phyloP scores from a whole-genome alignment of 2,888 invertebrate genomes.

The Troides aeacus region DNA sequence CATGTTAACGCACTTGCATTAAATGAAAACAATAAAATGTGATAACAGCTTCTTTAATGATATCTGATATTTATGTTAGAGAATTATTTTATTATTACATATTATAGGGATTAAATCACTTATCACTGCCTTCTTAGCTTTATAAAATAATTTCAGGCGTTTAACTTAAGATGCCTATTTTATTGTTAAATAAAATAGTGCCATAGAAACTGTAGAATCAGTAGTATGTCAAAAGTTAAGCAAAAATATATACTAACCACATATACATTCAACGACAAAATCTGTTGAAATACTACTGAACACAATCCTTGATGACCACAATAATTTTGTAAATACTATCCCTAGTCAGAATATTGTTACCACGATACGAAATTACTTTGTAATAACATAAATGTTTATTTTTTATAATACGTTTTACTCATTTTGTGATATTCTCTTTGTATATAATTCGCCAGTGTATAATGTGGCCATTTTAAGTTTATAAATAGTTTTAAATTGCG shows the following conservation, averaged over 20 bases:
- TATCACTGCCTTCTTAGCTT: constrained; percentile 46
- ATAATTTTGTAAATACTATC: constrained; percentile 43
- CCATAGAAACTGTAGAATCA: constrained; percentile 51
- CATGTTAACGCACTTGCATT: constrained; percentile 37
- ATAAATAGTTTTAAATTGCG: constrained; percentile 38
- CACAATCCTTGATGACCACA: constrained; percentile 28
- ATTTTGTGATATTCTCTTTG: constrained; percentile 70
- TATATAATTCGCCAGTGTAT: constrained; percentile 66
- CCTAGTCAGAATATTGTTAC: constrained; percentile 52
- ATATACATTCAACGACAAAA: neutral
- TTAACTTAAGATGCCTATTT: constrained; percentile 58
- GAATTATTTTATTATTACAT: constrained; percentile 23
- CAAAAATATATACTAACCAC: constrained; percentile 29
- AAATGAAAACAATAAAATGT: constrained; percentile 20
- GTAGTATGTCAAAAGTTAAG: constrained; percentile 32
- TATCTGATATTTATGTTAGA: constrained; percentile 27
- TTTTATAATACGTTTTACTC: constrained; percentile 51
- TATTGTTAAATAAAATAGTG: constrained; percentile 70
- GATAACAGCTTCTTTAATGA: constrained; percentile 37
- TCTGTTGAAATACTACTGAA: constrained; percentile 24
- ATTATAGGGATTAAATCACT: constrained; percentile 18
- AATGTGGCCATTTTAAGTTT: constrained; percentile 66
- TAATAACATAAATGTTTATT: constrained; percentile 33
- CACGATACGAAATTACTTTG: constrained; percentile 32
- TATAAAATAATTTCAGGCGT: constrained; percentile 48